phyloP scores from a whole-genome alignment of 2,888 invertebrate species.

The Poecilobothrus nobilitatus region DNA sequence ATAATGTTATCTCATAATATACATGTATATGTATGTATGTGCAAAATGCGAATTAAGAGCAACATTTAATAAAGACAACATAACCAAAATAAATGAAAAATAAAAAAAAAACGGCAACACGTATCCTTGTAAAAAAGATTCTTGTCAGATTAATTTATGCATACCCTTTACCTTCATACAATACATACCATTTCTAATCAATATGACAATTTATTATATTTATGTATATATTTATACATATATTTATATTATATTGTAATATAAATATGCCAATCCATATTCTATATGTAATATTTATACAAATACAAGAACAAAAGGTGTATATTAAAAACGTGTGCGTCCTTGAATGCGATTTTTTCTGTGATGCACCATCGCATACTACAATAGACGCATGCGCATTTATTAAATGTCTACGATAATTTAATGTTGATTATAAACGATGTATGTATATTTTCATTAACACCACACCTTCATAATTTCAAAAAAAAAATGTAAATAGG shows the following conservation, averaged over 20 bases:
- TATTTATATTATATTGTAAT: too few relatives aligned
- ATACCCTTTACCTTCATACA: too few relatives aligned
- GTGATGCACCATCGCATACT: neutral
- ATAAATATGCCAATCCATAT: too few relatives aligned
- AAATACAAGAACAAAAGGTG: neutral
- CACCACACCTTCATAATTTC: neutral
- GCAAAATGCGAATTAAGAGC: too few relatives aligned
- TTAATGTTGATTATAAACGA: neutral
- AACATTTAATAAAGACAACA: too few relatives aligned
- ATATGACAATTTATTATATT: neutral
- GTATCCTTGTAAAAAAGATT: neutral
- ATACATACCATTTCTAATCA: neutral
- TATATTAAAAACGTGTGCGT: neutral
- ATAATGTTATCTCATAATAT: too few relatives aligned
- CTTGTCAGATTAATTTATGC: neutral
- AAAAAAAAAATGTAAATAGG: too few relatives aligned
- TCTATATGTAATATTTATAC: neutral
- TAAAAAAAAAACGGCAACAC: neutral
- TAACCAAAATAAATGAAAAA: neutral
- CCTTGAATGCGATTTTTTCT: slow-evolving; percentile 1
- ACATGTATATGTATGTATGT: too few relatives aligned
- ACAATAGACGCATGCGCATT: neutral
- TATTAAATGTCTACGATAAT: neutral
- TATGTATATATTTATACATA: too few relatives aligned
- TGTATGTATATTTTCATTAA: neutral